Percentiles rank a stretch among this genome's conserved stretches.
Evolutionary conservation across 1,140 invertebrate genomes (phyloP).

Genomic region (Apocrypta bakeri): DNA sequence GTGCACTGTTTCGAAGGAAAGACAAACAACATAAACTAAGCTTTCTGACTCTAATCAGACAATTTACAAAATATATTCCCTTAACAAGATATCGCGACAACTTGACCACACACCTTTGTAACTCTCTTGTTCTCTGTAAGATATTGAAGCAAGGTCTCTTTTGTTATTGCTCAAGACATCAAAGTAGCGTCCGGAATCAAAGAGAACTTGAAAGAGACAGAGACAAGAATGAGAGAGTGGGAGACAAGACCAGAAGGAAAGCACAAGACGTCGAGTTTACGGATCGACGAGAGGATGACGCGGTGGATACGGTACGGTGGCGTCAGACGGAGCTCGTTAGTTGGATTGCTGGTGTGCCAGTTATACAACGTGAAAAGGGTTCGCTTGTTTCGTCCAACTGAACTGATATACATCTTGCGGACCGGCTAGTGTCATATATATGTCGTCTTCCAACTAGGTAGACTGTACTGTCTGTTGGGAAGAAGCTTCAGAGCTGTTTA

Average conservation of each 20-base stretch:
- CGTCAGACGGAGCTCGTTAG: conserved; percentile 27
- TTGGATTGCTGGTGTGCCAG: conserved; percentile 4
- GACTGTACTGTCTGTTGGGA: not conserved
- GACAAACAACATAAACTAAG: not conserved
- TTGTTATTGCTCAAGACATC: conserved; percentile 21
- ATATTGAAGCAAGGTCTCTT: not conserved
- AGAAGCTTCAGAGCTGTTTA: not conserved
- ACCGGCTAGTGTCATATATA: not conserved
- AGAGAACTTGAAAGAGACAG: conserved; percentile 4
- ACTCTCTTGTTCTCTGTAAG: no score
- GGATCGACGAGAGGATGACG: conserved; percentile 16
- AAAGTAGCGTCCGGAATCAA: conserved; percentile 30
- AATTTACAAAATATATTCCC: not conserved
- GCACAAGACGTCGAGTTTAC: conserved; percentile 5
- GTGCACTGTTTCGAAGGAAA: not conserved
- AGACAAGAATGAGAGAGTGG: not conserved
- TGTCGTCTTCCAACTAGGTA: not conserved
- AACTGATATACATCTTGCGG: conserved; percentile 17
- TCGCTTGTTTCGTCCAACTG: conserved; percentile 21
- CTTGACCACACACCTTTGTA: not conserved
- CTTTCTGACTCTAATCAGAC: not conserved
- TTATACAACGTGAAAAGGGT: conserved; percentile 6
- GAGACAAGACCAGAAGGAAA: conserved; percentile 3
- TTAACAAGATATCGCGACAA: not conserved
- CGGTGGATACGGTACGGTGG: not conserved